These are phyloP conservation scores for Diuraphis noxia DNA, from an alignment of 1,140 invertebrate species.

Conservation along the genomic window DNA sequence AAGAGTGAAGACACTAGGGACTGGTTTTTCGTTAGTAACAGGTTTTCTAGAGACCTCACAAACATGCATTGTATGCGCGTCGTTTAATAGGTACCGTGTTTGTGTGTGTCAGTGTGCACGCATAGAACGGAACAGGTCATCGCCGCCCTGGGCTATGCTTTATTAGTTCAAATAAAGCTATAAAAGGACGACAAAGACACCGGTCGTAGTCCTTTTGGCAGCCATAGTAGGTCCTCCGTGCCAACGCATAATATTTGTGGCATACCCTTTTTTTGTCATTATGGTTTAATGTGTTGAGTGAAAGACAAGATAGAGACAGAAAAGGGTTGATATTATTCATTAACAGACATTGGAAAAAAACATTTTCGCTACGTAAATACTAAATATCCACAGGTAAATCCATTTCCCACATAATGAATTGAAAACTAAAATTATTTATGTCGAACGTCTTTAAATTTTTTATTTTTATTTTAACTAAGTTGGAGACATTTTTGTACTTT, in stretches of 20 bases:
- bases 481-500: background rate
- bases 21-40: conserved; percentile 50
- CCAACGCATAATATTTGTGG: conserved; percentile 37
- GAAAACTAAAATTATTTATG: background rate
- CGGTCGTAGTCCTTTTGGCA: conserved; percentile 29
- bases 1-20: conserved; percentile 41
- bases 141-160: background rate
- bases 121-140: conserved; percentile 27
- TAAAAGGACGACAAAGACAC: conserved; percentile 48
- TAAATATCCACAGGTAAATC: background rate
- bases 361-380: background rate
- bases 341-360: background rate
- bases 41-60: conserved; percentile 43
- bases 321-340: conserved; percentile 23
- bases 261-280: conserved; percentile 12
- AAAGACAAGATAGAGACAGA: background rate
- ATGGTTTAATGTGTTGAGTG: background rate
- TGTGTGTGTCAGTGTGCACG: background rate
- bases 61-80: background rate
- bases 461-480: too few relatives aligned
- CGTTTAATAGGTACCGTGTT: background rate
- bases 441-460: background rate
- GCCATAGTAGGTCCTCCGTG: conserved; percentile 22
- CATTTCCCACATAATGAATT: background rate
- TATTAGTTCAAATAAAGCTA: conserved; percentile 52